phyloP scores from a whole-genome alignment of 2,113 vertebrate genomes.

The Heterotilapia buettikoferi region DNA sequence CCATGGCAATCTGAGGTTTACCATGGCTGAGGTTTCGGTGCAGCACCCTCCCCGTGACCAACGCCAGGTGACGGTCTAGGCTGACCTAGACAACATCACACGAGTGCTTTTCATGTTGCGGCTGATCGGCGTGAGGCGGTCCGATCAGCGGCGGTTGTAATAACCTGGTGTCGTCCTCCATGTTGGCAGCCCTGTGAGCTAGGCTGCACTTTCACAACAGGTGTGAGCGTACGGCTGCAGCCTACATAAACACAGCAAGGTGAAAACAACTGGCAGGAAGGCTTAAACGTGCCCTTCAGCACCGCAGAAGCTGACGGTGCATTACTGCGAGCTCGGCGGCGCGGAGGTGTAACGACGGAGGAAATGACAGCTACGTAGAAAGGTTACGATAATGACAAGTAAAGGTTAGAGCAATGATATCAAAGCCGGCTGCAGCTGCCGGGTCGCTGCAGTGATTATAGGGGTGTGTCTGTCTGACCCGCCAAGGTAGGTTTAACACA shows the following conservation, averaged over 20 bases:
- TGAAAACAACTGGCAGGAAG: constrained; percentile 23
- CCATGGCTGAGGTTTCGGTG: neutral
- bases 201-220: neutral
- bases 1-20: neutral
- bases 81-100: neutral
- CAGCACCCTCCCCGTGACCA: neutral
- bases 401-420: constrained; percentile 64
- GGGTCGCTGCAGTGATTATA: constrained; percentile 49
- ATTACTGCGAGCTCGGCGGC: constrained; percentile 5
- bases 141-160: neutral
- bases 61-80: neutral
- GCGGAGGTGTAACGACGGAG: constrained; percentile 1
- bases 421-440: constrained; percentile 48
- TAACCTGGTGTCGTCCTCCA: neutral
- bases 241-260: constrained; percentile 11
- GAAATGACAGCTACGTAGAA: constrained; percentile 57
- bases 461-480: constrained; percentile 47
- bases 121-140: neutral
- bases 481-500: constrained; percentile 41
- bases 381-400: constrained; percentile 59
- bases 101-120: neutral
- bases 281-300: constrained; percentile 49
- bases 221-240: neutral
- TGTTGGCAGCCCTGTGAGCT: neutral
- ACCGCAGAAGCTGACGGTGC: constrained; percentile 43